phyloP scores from a whole-genome alignment of 2,113 vertebrate genomes.

The Oryzias curvinotus region DNA sequence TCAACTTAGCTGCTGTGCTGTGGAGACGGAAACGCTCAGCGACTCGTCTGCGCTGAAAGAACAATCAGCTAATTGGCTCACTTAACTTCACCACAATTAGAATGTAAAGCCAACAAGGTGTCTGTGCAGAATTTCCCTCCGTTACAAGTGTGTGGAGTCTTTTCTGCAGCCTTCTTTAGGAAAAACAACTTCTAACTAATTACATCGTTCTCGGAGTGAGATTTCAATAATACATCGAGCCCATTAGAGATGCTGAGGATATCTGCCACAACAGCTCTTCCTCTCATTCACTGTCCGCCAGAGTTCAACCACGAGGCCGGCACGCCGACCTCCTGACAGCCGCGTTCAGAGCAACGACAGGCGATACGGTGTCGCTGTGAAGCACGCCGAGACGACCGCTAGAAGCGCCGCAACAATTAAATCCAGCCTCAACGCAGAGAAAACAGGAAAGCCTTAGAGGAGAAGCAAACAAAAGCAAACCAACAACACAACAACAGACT shows the following conservation, averaged over 20 bases:
- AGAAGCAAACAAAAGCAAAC: conserved; percentile 22
- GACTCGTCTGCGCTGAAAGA: too few species aligned
- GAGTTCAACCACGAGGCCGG: not conserved
- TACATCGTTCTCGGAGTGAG: not conserved
- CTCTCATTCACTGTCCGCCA: conserved; percentile 48
- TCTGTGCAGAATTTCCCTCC: too few species aligned
- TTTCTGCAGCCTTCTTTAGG: not conserved
- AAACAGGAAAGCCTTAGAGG: not conserved
- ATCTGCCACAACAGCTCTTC: conserved; percentile 28
- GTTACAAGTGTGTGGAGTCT: not conserved
- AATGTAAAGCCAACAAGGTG: too few species aligned
- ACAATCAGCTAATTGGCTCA: too few species aligned
- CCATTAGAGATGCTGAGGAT: conserved; percentile 60
- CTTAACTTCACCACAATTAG: too few species aligned
- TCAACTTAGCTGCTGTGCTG: too few species aligned
- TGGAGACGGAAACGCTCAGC: too few species aligned
- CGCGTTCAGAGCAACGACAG: not conserved
- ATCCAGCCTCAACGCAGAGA: too few species aligned
- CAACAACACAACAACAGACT: conserved; percentile 64
- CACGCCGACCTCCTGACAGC: not conserved
- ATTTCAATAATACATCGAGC: not conserved
- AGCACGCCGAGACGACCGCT: not conserved
- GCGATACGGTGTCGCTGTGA: not conserved
- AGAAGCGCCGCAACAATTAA: conserved; percentile 63
- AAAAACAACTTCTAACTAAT: not conserved